Evolutionary conservation across 2,888 invertebrate species (phyloP), one percentile per base, ranked within the genome.

Genomic region (Plutella xylostella): DNA sequence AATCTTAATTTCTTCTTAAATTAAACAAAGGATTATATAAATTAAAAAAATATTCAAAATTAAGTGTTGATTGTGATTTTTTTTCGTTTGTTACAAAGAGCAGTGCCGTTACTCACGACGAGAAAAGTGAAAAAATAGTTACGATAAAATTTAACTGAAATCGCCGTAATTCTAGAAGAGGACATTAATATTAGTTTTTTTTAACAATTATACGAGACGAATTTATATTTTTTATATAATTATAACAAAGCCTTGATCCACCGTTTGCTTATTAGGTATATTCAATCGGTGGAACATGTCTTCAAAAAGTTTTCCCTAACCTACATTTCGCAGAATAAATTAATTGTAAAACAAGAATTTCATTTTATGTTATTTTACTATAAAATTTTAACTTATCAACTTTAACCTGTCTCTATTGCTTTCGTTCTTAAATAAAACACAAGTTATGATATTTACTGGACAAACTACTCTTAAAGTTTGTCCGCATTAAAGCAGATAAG

Each of bases 21-120:
- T n/a, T n/a, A n/a, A n/a, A n/a, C n/a, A n/a, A n/a, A n/a, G n/a
- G n/a, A n/a, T n/a, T n/a, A n/a, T n/a, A n/a, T n/a, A n/a, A n/a
- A n/a, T n/a, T n/a, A n/a, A n/a, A n/a, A n/a, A n/a, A n/a, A n/a
- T n/a, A n/a, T n/a, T n/a, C n/a, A n/a, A n/a, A n/a, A n/a, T n/a
- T n/a, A n/a, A n/a, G n/a, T n/a, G n/a, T n/a, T n/a, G n/a, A n/a
- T n/a, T n/a, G n/a, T n/a, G n/a, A n/a, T n/a, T n/a, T n/a, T n/a
- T n/a, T n/a, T 25, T 57, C 63, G 68, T 65, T 63, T 63, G 60
- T 58, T 60, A 63, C 58, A 60, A 48, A 62, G 54, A 34, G 63
- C 55, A 61, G 55, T 58, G 60, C 67, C 74, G 74, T 76, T 83
- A 83, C 83, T 82, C 68, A 60, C 74, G 82, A 77, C 80, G 63